Evolutionary conservation across 1,140 invertebrate genomes (phyloP).

Genomic region (Lasioglossum albipes): DNA sequence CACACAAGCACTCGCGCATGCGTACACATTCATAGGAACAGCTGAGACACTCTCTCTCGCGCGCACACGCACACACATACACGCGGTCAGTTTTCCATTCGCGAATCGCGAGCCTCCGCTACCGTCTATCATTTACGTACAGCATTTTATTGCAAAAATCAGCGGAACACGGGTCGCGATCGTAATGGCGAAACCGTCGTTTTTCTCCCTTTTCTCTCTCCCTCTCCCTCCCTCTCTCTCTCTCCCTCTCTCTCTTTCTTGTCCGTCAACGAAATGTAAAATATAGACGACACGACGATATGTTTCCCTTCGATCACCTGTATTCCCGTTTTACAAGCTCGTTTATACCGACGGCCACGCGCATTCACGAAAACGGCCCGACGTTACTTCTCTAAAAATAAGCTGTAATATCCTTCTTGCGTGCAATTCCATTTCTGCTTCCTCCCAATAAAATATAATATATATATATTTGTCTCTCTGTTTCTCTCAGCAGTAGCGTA

Average conservation of each 20-base stretch:
- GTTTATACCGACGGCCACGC: neutral
- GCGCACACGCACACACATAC: constrained; percentile 1
- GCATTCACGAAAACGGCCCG: constrained; percentile 39
- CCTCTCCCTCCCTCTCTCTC: neutral
- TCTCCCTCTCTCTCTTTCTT: neutral
- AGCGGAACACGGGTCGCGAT: constrained; percentile 52
- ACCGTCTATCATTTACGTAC: constrained; percentile 43
- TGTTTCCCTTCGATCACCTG: constrained; percentile 17
- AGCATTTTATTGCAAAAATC: constrained; percentile 60
- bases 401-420: constrained; percentile 52
- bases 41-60: too few species aligned
- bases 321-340: neutral
- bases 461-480: constrained; percentile 30
- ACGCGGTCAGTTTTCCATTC: constrained; percentile 18
- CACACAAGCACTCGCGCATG: neutral
- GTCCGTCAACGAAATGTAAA: constrained; percentile 31
- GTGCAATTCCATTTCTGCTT: constrained; percentile 64
- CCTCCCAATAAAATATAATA: constrained; percentile 57
- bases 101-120: constrained; percentile 23
- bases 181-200: constrained; percentile 28
- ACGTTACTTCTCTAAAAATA: constrained; percentile 61
- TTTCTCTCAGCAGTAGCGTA: constrained; percentile 38
- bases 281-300: constrained; percentile 41
- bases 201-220: neutral
- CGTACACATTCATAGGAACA: neutral